Conservation (phyloP, 35 echinoderm and acorn worm species). For the Ophioderma brevispina region DNA sequence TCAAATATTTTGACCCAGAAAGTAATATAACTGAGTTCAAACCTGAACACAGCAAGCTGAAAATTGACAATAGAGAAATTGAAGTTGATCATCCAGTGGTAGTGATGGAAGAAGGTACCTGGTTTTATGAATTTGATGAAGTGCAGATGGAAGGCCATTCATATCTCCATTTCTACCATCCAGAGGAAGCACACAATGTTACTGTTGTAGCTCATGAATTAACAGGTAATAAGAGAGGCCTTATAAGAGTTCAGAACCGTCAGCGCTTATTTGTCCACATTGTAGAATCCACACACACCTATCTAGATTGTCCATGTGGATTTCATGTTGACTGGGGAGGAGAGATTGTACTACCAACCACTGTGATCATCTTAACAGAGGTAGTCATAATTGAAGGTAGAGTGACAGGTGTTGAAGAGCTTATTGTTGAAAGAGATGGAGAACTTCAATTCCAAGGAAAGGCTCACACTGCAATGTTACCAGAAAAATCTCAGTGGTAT, state of each 20-base stretch:
- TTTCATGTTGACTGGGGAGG: constrained; percentile 78
- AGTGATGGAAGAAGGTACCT: constrained; percentile 82
- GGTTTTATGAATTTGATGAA: constrained; percentile 95
- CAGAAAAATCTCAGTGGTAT: constrained; percentile 62
- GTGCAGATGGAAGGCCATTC: constrained; percentile 86
- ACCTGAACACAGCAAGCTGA: constrained; percentile 83
- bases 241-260: constrained; percentile 66
- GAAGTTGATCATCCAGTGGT: constrained; percentile 87
- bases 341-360: constrained; percentile 78
- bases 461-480: constrained; percentile 58
- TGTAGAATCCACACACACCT: constrained; percentile 90
- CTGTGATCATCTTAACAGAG: constrained; percentile 63
- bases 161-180: constrained; percentile 89
- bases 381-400: constrained; percentile 74
- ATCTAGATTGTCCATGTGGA: constrained; percentile 88
- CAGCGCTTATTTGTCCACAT: constrained; percentile 84
- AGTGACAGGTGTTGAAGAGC: constrained; percentile 80
- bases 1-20: constrained; percentile 81
- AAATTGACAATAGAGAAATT: constrained; percentile 67
- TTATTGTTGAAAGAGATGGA: constrained; percentile 64
- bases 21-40: constrained; percentile 79
- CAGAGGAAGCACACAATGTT: constrained; percentile 70
- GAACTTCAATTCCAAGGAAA: constrained; percentile 66
- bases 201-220: constrained; percentile 88
- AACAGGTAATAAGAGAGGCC: constrained; percentile 78